Base-by-base conservation (phyloP, 2,113 vertebrate species). In the Microtus pennsylvanicus region DNA sequence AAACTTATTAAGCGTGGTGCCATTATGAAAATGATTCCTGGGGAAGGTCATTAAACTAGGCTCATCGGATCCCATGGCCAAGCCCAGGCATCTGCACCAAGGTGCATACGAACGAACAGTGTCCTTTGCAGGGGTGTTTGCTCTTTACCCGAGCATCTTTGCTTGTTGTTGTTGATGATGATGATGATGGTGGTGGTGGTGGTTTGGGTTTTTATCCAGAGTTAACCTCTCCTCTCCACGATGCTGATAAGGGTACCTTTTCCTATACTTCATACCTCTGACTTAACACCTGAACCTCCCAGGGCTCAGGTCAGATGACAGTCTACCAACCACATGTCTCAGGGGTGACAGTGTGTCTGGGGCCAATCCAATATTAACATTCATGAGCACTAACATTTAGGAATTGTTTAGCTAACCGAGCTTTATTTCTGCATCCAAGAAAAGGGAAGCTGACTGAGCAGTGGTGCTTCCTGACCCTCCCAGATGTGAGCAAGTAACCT, bases 301-400 rank as follows among this genome's bases (percentile, higher is more conserved):
- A 78, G 8, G n/a, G 42, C 77, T 12, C 61, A 75, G 45, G 22
- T 47, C 76, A 89, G 61, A 11, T 65, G 14, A 33, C 24, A 74
- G 4, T 11, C 52, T 42, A 21, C 63, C 8, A 9, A n/a, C 69
- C 28, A 4, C 1, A 5, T 12, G 1, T 28, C 47, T 28, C 28
- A 45, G 38, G 12, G 16, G 47, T 55, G 42, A 67, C 10, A 38
- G 6, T 13, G 0, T 0, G 0, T 0, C 6, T 7, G n/a, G 10
- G 42, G 55, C n/a, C 65, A 24, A 67, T n/a, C 42, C n/a, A 24
- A 22, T 55, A 6, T 92, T 61, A 72, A 5, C 58, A 24, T 42
- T 80, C 33, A n/a, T 2, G 21, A 70, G 21, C 26, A 58, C 7
- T 0, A 3, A 1, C n/a, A 42, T 58, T 28, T 42, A 89, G 77